These are phyloP conservation scores for Dinoponera quadriceps DNA, from an alignment of 1,140 invertebrate genomes.

Conservation along the genomic window DNA sequence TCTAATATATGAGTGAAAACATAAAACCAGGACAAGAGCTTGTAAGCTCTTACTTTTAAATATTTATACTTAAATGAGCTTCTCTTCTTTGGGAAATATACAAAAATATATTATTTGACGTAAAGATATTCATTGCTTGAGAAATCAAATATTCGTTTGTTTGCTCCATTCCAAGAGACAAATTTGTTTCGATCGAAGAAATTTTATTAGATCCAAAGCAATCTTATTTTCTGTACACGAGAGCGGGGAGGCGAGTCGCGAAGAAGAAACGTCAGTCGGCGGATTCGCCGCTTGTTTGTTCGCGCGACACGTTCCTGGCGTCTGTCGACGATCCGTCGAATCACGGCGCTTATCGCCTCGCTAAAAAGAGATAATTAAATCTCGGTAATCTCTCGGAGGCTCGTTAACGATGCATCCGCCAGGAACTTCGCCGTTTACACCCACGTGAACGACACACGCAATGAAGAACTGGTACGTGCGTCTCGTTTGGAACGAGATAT, in stretches of 20 bases:
- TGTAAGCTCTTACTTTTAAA: too few species aligned
- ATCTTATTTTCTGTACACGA: too few species aligned
- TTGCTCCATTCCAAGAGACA: too few species aligned
- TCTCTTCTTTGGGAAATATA: too few species aligned
- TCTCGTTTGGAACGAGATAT: conserved; percentile 40
- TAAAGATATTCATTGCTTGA: too few species aligned
- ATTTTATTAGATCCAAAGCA: too few species aligned
- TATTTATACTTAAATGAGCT: too few species aligned
- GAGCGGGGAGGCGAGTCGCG: too few species aligned
- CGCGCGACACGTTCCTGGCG: not conserved
- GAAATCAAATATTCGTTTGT: too few species aligned
- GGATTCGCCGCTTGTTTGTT: not conserved
- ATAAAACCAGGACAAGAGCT: not conserved
- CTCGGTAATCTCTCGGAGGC: conserved; percentile 45
- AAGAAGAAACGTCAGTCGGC: not conserved
- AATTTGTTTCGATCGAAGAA: too few species aligned
- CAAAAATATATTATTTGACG: too few species aligned
- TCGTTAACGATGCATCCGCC: conserved; percentile 40
- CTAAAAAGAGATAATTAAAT: conserved; percentile 65
- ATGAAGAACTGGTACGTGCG: conserved; percentile 47
- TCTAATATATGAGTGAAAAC: not conserved
- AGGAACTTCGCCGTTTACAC: conserved; percentile 55
- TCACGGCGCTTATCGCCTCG: not conserved
- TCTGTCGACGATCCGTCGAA: conserved; percentile 1
- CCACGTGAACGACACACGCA: conserved; percentile 57